Conservation (phyloP, 1,140 invertebrate species). For the Cotesia typhae region DNA sequence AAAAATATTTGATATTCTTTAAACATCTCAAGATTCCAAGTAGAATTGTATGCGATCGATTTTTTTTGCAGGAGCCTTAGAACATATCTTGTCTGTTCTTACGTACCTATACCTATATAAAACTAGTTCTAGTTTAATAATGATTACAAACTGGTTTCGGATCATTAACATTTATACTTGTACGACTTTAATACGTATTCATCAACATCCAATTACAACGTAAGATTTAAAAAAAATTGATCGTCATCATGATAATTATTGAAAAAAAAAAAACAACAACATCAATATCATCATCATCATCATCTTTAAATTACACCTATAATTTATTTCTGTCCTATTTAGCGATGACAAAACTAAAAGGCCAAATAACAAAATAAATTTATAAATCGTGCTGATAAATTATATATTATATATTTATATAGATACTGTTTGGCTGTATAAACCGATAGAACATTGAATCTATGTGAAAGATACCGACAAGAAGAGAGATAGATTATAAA, state of each 20-base stretch:
- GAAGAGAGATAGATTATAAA: conserved; percentile 16
- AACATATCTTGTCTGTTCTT: conserved; percentile 5
- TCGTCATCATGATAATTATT: neutral
- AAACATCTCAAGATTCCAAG: conserved; percentile 7
- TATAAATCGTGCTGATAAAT: too few relatives aligned
- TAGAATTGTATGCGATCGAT: conserved; percentile 20
- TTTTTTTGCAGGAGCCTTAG: conserved; percentile 16
- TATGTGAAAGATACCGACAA: neutral
- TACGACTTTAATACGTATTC: conserved; percentile 7
- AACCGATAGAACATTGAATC: neutral
- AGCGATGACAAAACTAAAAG: too few relatives aligned
- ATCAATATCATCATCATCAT: too few relatives aligned
- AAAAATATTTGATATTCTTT: neutral
- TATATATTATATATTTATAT: neutral
- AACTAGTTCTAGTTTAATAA: conserved; percentile 29
- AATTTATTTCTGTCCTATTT: too few relatives aligned
- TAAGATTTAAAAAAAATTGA: neutral
- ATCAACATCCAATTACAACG: neutral
- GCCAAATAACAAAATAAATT: too few relatives aligned
- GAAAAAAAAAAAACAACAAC: too few relatives aligned
- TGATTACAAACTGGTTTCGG: conserved; percentile 28
- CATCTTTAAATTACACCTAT: too few relatives aligned
- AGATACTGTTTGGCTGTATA: neutral
- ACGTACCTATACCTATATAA: conserved; percentile 1
- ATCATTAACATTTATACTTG: conserved; percentile 22